Conservation (phyloP, 2,797 vertebrate genomes). For the Cuniculus paca region DNA sequence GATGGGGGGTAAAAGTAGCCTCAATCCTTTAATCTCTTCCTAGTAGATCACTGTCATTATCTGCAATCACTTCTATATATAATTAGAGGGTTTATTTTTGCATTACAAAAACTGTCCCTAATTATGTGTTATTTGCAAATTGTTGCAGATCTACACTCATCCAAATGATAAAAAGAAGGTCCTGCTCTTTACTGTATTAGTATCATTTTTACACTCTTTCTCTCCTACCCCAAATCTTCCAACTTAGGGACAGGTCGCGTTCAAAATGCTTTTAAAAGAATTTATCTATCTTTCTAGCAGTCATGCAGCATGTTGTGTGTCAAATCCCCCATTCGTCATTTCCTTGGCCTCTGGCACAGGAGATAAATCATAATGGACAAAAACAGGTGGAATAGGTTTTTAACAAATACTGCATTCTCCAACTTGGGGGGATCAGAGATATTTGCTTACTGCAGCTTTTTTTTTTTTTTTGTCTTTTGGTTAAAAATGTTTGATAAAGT, state of each 20-base stretch:
- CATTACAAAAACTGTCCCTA: conserved; percentile 79
- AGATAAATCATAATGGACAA: conserved; percentile 60
- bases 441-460: conserved; percentile 41
- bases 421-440: neutral
- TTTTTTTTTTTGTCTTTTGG: conserved; percentile 6
- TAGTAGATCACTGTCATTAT: conserved; percentile 83
- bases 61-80: conserved; percentile 77
- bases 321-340: conserved; percentile 28
- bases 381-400: conserved; percentile 48
- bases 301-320: neutral
- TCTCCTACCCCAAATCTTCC: neutral
- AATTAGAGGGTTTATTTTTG: conserved; percentile 86
- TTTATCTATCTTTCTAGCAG: conserved; percentile 16
- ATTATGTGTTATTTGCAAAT: conserved; percentile 81
- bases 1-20: conserved; percentile 36
- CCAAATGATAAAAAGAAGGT: conserved; percentile 74
- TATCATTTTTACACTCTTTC: conserved; percentile 52
- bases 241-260: neutral
- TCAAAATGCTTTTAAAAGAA: conserved; percentile 60
- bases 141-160: conserved; percentile 64
- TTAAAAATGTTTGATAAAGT: conserved; percentile 25
- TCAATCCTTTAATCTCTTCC: conserved; percentile 83
- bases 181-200: conserved; percentile 46
- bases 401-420: conserved; percentile 36
- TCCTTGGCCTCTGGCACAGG: conserved; percentile 29